phyloP scores from a whole-genome alignment of 2,113 vertebrate species.

The Opisthocomus hoazin region DNA sequence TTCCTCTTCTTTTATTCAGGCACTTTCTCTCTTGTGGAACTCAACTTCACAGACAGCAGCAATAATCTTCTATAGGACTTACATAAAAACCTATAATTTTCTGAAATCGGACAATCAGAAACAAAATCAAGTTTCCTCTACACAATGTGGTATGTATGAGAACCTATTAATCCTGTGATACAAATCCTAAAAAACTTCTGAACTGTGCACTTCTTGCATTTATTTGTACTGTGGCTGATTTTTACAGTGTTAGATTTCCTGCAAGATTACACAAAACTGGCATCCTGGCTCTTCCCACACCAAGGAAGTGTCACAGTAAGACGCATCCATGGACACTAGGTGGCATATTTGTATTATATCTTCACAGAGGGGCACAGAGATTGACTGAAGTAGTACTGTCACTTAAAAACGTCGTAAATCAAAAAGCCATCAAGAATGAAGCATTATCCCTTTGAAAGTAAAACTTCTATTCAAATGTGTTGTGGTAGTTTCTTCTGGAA shows the following conservation, averaged over 20 bases:
- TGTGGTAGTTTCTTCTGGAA: not conserved
- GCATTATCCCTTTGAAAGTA: not conserved
- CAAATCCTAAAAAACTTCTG: not conserved
- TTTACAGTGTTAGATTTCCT: not conserved
- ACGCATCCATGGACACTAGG: conserved; percentile 25
- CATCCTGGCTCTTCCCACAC: not conserved
- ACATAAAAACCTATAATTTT: accelerated
- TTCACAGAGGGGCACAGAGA: not conserved
- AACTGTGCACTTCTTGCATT: not conserved
- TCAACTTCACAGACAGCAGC: not conserved
- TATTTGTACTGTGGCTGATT: not conserved
- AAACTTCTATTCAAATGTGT: not conserved
- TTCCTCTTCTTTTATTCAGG: not conserved
- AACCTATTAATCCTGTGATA: not conserved
- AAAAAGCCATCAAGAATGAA: not conserved
- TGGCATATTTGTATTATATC: conserved; percentile 27
- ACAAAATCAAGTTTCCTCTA: not conserved
- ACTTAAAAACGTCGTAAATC: not conserved
- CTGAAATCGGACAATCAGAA: not conserved
- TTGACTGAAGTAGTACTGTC: not conserved
- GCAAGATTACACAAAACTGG: not conserved
- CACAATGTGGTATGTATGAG: accelerated
- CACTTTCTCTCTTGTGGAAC: not conserved
- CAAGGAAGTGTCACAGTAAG: not conserved
- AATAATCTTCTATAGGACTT: not conserved